Base-by-base conservation (phyloP, 2,888 invertebrate genomes). In the Caenorhabditis sulstoni region DNA sequence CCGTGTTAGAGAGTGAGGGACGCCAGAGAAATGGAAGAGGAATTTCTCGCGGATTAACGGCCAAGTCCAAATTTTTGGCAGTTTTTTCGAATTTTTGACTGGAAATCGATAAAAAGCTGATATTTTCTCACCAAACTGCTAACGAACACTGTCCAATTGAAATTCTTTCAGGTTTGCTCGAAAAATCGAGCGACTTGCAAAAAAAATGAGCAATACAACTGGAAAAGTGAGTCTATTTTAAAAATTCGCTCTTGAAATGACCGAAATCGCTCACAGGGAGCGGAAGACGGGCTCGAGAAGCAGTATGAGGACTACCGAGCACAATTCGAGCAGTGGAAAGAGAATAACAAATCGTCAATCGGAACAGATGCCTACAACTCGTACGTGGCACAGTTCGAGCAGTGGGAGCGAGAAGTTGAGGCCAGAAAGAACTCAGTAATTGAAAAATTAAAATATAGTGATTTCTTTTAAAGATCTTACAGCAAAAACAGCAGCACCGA, bases 321-420 rank as follows among this genome's bases (percentile, higher is more conserved):
- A 5, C 87, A 88, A 41, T 90, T 88, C 59, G 89, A 90, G 57
- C 68, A 82, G 45, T 90, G 90, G 90, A 90, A 88, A 57, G 87
- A 86, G 66, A 82, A 79, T 66, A 90, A 90, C 68, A 85, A 82
- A 89, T 66, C 73, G 23, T 85, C 90, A 7, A 79, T 84, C 1
- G 88, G 87, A 18, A 88, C 88, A 0, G 86, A 88, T 2, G 88
- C 87, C 9, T 90, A 90, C 70, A 83, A 85, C 57, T 75, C 84
- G 4, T 90, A 90, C 75, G 90, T 90, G 8, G 75, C 83, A 29
- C 86, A 89, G 59, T 90, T 90, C 61, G 83, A 88, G 50, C 70
- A 83, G 7, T 90, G 90, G 90, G 90, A 90, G 71, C 82, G 78
- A 45, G 89, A 88, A 29, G 90, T 90, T 9, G 87, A 87, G 23